Percentiles rank a stretch among this genome's conserved stretches.
phyloP scores from a whole-genome alignment of 1,140 invertebrate species.

The Drosophila carrolli region DNA sequence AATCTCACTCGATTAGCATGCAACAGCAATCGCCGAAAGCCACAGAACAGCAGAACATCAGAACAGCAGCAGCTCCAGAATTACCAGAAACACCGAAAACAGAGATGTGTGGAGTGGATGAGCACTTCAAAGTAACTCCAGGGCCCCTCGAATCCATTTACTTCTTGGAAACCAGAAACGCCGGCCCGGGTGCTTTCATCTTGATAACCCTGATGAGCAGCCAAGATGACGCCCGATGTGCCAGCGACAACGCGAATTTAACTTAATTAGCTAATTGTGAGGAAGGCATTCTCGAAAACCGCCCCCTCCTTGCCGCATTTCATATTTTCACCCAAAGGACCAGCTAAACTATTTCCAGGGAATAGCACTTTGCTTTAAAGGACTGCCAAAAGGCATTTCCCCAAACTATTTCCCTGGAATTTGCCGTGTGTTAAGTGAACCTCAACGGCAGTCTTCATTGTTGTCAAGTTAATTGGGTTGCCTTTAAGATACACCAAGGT shows the following conservation, averaged over 20 bases:
- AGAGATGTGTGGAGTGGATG: constrained; percentile 21
- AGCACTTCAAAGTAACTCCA: constrained; percentile 23
- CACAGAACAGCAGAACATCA: neutral
- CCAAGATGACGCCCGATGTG: constrained; percentile 32
- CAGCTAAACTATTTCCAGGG: neutral
- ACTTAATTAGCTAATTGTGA: constrained; percentile 40
- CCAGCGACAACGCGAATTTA: constrained; percentile 14
- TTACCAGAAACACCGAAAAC: neutral
- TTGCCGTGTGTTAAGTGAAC: neutral
- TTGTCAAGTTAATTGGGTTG: neutral
- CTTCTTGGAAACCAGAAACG: constrained; percentile 16
- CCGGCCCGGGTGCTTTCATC: constrained; percentile 28
- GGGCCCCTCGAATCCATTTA: neutral
- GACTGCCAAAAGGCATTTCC: neutral
- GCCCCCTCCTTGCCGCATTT: neutral
- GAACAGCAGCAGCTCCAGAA: neutral
- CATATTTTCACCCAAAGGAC: neutral
- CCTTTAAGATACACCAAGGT: neutral
- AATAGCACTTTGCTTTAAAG: neutral
- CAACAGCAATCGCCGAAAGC: constrained; percentile 29
- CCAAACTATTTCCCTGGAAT: neutral
- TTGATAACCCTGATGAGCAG: constrained; percentile 33
- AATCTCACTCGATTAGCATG: constrained; percentile 33
- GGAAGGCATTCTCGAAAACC: constrained; percentile 8
- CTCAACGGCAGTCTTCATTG: neutral